Evolutionary conservation across 2,797 vertebrate species (phyloP).

Genomic region (Varecia variegata): DNA sequence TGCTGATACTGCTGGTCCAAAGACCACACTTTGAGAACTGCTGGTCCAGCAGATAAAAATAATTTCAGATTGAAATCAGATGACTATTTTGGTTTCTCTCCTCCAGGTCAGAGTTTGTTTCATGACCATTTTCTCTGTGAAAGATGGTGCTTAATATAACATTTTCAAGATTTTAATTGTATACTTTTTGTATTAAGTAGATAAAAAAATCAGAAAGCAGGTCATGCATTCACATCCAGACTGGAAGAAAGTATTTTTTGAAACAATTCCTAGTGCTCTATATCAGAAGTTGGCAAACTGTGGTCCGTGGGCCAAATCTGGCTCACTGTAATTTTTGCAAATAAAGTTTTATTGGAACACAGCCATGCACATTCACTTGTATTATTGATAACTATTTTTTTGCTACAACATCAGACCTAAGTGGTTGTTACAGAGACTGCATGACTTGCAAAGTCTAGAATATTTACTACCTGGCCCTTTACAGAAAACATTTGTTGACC

Average conservation of each 20-base stretch:
- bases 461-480: slow-evolving; percentile 31
- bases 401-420: not conserved
- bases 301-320: not conserved
- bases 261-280: not conserved
- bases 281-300: not conserved
- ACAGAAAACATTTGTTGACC: slow-evolving; percentile 33
- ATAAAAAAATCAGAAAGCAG: not conserved
- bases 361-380: not conserved
- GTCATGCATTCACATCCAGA: not conserved
- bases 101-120: not conserved
- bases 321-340: not conserved
- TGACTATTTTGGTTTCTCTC: not conserved
- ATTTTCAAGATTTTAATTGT: slow-evolving; percentile 43
- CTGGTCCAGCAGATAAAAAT: not conserved
- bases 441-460: not conserved
- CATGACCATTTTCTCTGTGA: not conserved
- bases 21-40: not conserved
- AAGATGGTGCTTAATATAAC: not conserved
- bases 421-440: not conserved
- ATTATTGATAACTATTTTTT: not conserved
- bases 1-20: not conserved
- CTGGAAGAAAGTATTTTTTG: not conserved
- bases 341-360: slow-evolving; percentile 38
- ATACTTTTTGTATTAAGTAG: not conserved
- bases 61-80: slow-evolving; percentile 9